These are phyloP conservation scores for Triplophysa rosa DNA, from an alignment of 2,113 vertebrate genomes.

Conservation along the genomic window DNA sequence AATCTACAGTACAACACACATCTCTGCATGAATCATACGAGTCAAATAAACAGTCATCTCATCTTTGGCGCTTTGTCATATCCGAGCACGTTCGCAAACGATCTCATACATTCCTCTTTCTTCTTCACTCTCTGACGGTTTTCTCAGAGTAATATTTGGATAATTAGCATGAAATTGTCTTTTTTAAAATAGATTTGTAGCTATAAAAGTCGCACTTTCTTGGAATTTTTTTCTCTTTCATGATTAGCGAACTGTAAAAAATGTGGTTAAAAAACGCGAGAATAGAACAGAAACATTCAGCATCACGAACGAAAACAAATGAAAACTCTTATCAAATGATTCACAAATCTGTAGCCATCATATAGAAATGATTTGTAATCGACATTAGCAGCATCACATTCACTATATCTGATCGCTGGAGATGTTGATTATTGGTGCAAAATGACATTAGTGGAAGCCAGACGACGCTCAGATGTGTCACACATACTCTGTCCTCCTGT, in stretches of 20 bases:
- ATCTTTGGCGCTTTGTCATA: not conserved
- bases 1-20: not conserved
- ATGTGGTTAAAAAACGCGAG: not conserved
- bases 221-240: slow-evolving; percentile 10
- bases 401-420: not conserved
- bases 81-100: not conserved
- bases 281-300: too few relatives aligned
- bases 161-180: slow-evolving; percentile 31
- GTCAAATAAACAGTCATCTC: slow-evolving; percentile 15
- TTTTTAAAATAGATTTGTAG: not conserved
- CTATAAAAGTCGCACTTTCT: slow-evolving; percentile 25
- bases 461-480: slow-evolving; percentile 10
- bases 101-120: not conserved
- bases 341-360: not conserved
- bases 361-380: not conserved
- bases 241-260: not conserved
- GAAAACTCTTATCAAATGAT: not conserved
- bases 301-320: too few relatives aligned
- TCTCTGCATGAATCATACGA: not conserved
- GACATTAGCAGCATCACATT: slow-evolving; percentile 22
- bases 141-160: slow-evolving; percentile 28
- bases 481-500: slow-evolving; percentile 49
- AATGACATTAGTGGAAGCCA: slow-evolving; percentile 1
- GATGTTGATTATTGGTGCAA: not conserved
- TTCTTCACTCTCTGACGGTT: too few relatives aligned